phyloP scores from a whole-genome alignment of 2,113 vertebrate species.

The Macrotus californicus region DNA sequence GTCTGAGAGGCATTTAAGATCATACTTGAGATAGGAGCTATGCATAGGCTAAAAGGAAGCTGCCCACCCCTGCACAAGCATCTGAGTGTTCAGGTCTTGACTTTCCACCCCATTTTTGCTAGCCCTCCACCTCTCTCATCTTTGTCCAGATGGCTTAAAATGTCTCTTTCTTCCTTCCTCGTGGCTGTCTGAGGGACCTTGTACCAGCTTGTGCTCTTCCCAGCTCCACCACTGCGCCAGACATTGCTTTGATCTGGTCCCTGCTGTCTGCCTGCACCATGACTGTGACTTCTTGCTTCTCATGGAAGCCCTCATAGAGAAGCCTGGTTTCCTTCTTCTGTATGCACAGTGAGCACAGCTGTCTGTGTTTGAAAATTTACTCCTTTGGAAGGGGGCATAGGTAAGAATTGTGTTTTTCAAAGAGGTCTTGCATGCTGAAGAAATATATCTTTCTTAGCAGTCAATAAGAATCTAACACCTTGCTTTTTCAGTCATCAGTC shows the following conservation, averaged over 20 bases:
- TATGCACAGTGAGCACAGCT: neutral
- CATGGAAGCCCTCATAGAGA: neutral
- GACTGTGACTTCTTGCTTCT: neutral
- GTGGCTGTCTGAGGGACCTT: neutral
- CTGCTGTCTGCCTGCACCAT: neutral
- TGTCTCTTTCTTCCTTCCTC: neutral
- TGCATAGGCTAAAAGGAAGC: neutral
- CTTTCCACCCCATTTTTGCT: accelerated
- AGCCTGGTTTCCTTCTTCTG: neutral
- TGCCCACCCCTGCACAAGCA: neutral
- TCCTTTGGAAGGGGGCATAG: neutral
- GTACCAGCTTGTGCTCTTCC: neutral
- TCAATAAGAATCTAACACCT: neutral
- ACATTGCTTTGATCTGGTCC: neutral
- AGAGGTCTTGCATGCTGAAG: neutral
- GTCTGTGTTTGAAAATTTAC: neutral
- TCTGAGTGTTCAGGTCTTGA: neutral
- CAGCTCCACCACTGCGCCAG: neutral
- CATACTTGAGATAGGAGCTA: neutral
- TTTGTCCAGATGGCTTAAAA: neutral
- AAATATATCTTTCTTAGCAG: neutral
- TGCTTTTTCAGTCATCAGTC: neutral
- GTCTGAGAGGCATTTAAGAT: neutral
- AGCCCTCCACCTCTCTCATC: neutral
- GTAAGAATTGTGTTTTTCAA: neutral